Conservation (phyloP, 2,888 invertebrate genomes). For the Melinaea menophilus region DNA sequence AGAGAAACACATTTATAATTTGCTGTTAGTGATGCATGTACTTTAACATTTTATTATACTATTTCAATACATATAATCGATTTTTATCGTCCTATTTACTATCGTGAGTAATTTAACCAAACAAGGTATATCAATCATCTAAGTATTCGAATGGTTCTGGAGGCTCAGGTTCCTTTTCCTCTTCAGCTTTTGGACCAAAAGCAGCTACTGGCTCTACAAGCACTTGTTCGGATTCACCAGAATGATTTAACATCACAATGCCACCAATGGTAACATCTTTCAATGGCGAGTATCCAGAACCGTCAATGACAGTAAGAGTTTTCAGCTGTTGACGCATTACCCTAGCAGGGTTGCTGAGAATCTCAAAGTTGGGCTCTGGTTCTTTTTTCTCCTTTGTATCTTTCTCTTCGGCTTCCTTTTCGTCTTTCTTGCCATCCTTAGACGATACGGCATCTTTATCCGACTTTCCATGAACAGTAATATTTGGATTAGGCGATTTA, state of each 20-base stretch:
- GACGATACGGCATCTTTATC: slow-evolving; percentile 64
- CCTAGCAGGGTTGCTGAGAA: slow-evolving; percentile 95
- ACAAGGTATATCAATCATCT: slow-evolving; percentile 81
- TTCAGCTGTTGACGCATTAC: slow-evolving; percentile 94
- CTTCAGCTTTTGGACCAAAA: slow-evolving; percentile 93
- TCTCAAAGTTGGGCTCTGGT: slow-evolving; percentile 94
- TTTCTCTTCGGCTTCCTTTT: slow-evolving; percentile 69
- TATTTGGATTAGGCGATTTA: slow-evolving; percentile 70
- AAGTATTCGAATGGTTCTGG: slow-evolving; percentile 98
- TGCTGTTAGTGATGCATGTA: slow-evolving; percentile 54
- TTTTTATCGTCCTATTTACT: slow-evolving; percentile 47
- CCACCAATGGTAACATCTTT: slow-evolving; percentile 97
- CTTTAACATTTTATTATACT: slow-evolving; percentile 52
- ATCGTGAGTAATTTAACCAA: slow-evolving; percentile 42
- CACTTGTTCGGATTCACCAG: slow-evolving; percentile 87
- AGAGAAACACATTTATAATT: slow-evolving; percentile 51
- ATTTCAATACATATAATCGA: slow-evolving; percentile 53
- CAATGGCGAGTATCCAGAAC: slow-evolving; percentile 87
- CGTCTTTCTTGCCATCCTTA: slow-evolving; percentile 73
- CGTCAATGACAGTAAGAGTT: slow-evolving; percentile 87
- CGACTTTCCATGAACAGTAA: slow-evolving; percentile 72
- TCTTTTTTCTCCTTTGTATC: slow-evolving; percentile 83
- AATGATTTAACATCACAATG: slow-evolving; percentile 95
- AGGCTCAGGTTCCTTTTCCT: slow-evolving; percentile 97
- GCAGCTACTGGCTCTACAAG: slow-evolving; percentile 96